phyloP scores from a whole-genome alignment of 2,797 vertebrate species.

The Epinephelus malabaricus region DNA sequence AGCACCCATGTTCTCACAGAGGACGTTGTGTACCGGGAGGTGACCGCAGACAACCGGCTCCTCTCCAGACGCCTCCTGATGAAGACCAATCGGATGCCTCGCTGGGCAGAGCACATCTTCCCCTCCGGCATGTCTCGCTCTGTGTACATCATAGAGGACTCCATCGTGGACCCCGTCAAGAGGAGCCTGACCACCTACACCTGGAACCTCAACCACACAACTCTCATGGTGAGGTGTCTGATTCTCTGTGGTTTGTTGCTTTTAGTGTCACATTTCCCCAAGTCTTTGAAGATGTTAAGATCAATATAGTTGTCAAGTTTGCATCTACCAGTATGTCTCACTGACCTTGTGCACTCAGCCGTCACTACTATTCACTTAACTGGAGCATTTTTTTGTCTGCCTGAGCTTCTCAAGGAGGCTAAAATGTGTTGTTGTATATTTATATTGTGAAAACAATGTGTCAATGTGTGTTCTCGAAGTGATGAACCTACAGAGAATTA shows the following conservation, averaged over 20 bases:
- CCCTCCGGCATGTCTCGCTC: constrained; percentile 92
- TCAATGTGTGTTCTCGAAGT: not conserved
- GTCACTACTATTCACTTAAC: not conserved
- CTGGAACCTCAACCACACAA: constrained; percentile 97
- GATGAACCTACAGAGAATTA: not conserved
- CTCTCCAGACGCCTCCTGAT: constrained; percentile 86
- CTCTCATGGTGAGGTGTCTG: constrained; percentile 91
- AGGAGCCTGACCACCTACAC: constrained; percentile 94
- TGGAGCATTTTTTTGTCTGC: not conserved
- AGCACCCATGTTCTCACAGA: constrained; percentile 89
- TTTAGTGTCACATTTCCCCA: not conserved
- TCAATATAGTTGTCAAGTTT: not conserved
- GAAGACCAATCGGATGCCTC: constrained; percentile 96
- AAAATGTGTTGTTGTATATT: not conserved
- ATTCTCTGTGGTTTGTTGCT: not conserved
- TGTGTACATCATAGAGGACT: constrained; percentile 97
- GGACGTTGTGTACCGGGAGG: constrained; percentile 87
- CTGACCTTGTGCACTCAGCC: not conserved
- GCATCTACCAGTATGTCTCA: not conserved
- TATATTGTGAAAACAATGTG: not conserved
- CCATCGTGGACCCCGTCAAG: constrained; percentile 92
- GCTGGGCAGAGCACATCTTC: constrained; percentile 94
- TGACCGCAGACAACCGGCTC: constrained; percentile 84
- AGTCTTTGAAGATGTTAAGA: not conserved
- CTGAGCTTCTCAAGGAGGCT: not conserved